Evolutionary conservation across 2,888 invertebrate genomes (phyloP).

Genomic region (Athetis lepigone): DNA sequence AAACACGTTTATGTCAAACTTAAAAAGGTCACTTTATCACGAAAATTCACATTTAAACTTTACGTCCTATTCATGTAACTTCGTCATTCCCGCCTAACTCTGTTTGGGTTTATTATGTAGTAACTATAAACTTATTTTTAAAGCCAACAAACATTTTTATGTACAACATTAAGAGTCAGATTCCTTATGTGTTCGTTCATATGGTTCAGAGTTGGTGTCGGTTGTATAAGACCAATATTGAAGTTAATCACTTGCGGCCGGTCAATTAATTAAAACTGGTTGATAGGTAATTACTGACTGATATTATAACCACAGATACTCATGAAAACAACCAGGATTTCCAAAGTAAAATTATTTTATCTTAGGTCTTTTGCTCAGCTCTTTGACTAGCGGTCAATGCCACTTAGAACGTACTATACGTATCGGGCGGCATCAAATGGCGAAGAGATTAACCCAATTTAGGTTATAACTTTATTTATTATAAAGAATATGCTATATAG

Average conservation of each 20-base stretch:
- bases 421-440: no score
- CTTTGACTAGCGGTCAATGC: no score
- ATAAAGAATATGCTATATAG: no score
- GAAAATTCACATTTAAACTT: conserved; percentile 30
- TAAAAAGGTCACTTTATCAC: conserved; percentile 32
- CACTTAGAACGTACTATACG: no score
- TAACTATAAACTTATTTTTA: conserved; percentile 30
- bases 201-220: neutral
- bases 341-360: no score
- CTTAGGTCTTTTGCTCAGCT: no score
- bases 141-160: conserved; percentile 28
- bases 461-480: no score
- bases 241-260: neutral
- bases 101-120: conserved; percentile 26
- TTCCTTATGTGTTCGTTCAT: neutral
- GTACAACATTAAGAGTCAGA: neutral
- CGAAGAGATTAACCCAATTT: no score
- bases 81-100: neutral
- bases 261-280: no score
- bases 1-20: conserved; percentile 24
- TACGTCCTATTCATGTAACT: conserved; percentile 27
- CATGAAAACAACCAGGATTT: no score
- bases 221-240: neutral
- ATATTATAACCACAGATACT: no score
- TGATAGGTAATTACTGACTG: no score